A percentile compares a stretch with the other conserved stretches of the same genome.
Evolutionary conservation across 1,140 invertebrate genomes (phyloP).

Genomic region (Tyrophagus putrescentiae): DNA sequence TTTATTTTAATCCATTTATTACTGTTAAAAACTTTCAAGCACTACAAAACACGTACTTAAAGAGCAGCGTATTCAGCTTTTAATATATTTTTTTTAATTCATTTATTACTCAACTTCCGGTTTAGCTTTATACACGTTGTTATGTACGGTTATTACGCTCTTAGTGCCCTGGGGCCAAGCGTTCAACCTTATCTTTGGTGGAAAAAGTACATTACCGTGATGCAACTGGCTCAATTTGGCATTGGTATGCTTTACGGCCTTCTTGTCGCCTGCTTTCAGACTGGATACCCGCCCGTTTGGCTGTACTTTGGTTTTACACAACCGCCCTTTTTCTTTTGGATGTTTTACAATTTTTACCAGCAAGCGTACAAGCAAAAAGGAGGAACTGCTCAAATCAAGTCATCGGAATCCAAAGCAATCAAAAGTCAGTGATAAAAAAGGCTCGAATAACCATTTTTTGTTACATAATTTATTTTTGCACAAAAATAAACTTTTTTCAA

Average conservation of each 20-base stretch:
- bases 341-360: slow-evolving; percentile 21
- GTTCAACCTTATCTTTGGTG: slow-evolving; percentile 43
- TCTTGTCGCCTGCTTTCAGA: slow-evolving; percentile 11
- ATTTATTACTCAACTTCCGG: no score
- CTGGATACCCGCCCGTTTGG: slow-evolving; percentile 20
- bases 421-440: no score
- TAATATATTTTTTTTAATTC: no score
- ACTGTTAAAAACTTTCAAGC: no score
- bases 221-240: slow-evolving; percentile 37
- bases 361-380: not conserved
- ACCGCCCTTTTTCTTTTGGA: slow-evolving; percentile 19
- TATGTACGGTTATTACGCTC: slow-evolving; percentile 44
- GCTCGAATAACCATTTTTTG: no score
- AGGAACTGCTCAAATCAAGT: no score
- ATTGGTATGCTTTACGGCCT: slow-evolving; percentile 19
- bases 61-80: no score
- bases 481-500: no score
- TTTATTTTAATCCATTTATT: no score
- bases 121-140: slow-evolving; percentile 43
- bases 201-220: slow-evolving; percentile 43
- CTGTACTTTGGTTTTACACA: slow-evolving; percentile 21
- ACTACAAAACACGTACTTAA: no score
- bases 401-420: no score
- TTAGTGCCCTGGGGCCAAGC: slow-evolving; percentile 40
- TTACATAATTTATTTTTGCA: no score